A percentile compares a stretch with the other conserved stretches of the same genome.
Conservation (phyloP, 2,113 vertebrate genomes). For the Siniperca knerii region DNA sequence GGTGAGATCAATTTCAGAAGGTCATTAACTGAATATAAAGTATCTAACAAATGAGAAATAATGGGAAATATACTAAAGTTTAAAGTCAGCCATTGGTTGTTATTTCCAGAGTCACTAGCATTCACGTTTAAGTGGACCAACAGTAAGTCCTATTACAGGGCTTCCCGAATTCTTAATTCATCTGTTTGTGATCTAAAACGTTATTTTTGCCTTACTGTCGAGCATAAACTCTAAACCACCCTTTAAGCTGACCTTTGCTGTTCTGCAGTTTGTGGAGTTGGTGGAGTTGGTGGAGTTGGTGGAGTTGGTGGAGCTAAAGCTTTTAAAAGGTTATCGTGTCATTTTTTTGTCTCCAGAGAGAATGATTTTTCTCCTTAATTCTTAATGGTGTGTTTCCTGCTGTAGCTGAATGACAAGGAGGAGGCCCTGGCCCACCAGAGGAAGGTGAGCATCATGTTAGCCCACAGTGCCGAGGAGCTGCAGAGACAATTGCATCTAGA, state of each 20-base stretch:
- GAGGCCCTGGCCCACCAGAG: slow-evolving; percentile 94
- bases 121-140: background rate
- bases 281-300: background rate
- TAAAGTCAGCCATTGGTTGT: background rate
- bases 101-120: background rate
- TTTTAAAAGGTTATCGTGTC: background rate
- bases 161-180: background rate
- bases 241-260: background rate
- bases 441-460: slow-evolving; percentile 96
- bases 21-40: too few relatives aligned
- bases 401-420: slow-evolving; percentile 94
- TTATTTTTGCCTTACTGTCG: background rate
- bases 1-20: too few relatives aligned
- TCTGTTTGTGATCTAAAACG: background rate
- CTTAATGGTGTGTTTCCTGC: slow-evolving; percentile 10
- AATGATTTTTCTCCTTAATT: background rate
- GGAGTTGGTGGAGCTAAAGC: background rate
- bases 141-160: background rate
- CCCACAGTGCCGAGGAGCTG: slow-evolving; percentile 85
- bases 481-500: slow-evolving; percentile 65
- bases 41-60: too few relatives aligned
- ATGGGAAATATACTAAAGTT: background rate
- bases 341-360: background rate
- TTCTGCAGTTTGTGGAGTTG: too few relatives aligned
- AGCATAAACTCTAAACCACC: background rate